Conservation (phyloP, 1,140 invertebrate genomes). For the Sipha flava region DNA sequence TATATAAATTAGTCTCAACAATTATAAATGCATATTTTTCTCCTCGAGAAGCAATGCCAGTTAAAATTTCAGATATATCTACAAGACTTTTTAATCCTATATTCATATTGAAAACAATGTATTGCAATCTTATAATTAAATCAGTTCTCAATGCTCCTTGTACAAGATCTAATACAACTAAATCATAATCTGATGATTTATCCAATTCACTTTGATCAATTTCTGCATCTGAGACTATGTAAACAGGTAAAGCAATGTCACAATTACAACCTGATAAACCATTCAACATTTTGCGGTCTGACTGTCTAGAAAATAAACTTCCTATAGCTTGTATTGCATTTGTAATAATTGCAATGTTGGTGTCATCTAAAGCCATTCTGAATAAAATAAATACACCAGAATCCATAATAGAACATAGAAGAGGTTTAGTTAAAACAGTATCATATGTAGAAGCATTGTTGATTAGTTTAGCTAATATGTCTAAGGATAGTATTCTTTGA, state of each 20-base stretch:
- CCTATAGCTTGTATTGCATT: conserved; percentile 63
- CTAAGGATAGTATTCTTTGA: conserved; percentile 69
- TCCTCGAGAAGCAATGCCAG: not conserved
- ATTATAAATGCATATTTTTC: conserved; percentile 7
- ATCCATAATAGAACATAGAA: conserved; percentile 50
- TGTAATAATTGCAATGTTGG: conserved; percentile 59
- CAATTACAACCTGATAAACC: conserved; percentile 57
- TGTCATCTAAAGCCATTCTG: conserved; percentile 77
- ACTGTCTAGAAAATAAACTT: conserved; percentile 67
- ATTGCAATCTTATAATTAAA: conserved; percentile 61
- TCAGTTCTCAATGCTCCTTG: conserved; percentile 66
- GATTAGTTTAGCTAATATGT: conserved; percentile 68
- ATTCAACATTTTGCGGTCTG: conserved; percentile 47
- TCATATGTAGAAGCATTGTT: conserved; percentile 51
- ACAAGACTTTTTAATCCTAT: not conserved
- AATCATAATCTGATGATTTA: conserved; percentile 71
- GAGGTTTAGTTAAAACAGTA: conserved; percentile 36
- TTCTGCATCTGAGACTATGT: conserved; percentile 48
- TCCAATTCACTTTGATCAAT: conserved; percentile 40
- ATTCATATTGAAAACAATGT: conserved; percentile 36
- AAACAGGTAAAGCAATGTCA: conserved; percentile 54
- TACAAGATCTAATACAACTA: conserved; percentile 67
- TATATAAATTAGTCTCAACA: conserved; percentile 1
- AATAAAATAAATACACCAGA: conserved; percentile 66
- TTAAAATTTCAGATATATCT: conserved; percentile 11